Evolutionary conservation across 2,797 vertebrate genomes (phyloP), one percentile per base, ranked within the genome.

Genomic region (Selene dorsalis): DNA sequence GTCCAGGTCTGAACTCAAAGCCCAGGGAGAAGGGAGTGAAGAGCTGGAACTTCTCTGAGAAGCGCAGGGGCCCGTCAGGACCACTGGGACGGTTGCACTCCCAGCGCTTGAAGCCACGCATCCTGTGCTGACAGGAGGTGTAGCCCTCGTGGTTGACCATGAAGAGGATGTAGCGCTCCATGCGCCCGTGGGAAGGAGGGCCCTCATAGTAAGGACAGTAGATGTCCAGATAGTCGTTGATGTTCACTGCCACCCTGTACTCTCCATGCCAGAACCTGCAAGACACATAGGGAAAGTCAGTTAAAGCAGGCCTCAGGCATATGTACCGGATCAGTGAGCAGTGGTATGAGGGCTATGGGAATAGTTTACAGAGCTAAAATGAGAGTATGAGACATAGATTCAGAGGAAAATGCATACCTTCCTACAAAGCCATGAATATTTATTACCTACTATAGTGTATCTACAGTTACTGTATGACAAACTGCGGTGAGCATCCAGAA

Each of bases 31-130:
- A 99, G 43, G 98, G 97, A 0, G 97, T 99, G 95, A 98, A 99
- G 93, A 98, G 97, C 93, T 99, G 97, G 92, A 99, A 98, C 92
- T 99, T 99, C 93, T 99, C 98, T 0, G 97, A 98, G 91, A 99
- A 99, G 91, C 97, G 96, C 89, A 99, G 96, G 16, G 98, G 96
- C 4, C 97, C 97, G n/a, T 96, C 96, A 0, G 95, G 95, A 11
- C 97, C 96, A 13, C 95, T 96, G 5, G 98, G 98, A 3, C 96
- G 94, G 93, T 98, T 98, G 89, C 98, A 99, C 88, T 98, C 97
- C 98, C 98, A 99, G 86, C 98, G 97, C 79, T 98, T 98, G 94
- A 98, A 97, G 92, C 97, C 98, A 1, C 96, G 95, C 94, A 97
- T 96, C 80, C 96, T 93, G 92, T 98, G 96, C 94, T 97, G 96